Conservation (phyloP, 2,888 invertebrate genomes). For the Dichetophora obliterata region DNA sequence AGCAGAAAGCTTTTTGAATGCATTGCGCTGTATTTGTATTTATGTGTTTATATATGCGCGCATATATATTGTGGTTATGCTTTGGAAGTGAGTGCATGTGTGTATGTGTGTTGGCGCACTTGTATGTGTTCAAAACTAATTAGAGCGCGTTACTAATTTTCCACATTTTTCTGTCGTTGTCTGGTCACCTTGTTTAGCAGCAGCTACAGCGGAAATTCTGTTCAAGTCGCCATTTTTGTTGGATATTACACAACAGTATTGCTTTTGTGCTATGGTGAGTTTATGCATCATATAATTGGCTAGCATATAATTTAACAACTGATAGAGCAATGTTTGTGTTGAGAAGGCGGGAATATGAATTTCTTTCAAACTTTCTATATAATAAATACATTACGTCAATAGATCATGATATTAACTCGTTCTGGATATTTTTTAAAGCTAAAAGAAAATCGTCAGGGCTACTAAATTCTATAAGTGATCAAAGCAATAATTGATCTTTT, state of each 20-base stretch:
- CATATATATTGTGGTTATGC: neutral
- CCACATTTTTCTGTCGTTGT: constrained; percentile 5
- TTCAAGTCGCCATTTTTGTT: neutral
- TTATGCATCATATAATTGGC: too few species aligned
- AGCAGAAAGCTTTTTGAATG: neutral
- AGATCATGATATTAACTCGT: too few species aligned
- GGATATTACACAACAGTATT: neutral
- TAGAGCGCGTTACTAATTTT: constrained; percentile 26
- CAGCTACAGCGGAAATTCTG: neutral
- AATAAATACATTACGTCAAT: too few species aligned
- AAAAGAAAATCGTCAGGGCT: too few species aligned
- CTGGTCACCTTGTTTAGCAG: neutral
- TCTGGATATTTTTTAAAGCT: too few species aligned
- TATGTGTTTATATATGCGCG: neutral
- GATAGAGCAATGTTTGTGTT: too few species aligned
- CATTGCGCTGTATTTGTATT: neutral
- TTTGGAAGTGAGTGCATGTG: too few species aligned
- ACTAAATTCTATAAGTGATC: too few species aligned
- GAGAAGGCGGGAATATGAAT: too few species aligned
- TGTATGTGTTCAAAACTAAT: constrained; percentile 20
- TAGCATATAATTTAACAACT: too few species aligned
- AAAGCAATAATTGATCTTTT: too few species aligned
- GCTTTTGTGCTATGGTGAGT: neutral
- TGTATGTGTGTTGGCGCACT: neutral
- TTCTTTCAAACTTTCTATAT: too few species aligned